phyloP scores from a whole-genome alignment of 1,140 invertebrate genomes.

The Macrocentrus cingulum region DNA sequence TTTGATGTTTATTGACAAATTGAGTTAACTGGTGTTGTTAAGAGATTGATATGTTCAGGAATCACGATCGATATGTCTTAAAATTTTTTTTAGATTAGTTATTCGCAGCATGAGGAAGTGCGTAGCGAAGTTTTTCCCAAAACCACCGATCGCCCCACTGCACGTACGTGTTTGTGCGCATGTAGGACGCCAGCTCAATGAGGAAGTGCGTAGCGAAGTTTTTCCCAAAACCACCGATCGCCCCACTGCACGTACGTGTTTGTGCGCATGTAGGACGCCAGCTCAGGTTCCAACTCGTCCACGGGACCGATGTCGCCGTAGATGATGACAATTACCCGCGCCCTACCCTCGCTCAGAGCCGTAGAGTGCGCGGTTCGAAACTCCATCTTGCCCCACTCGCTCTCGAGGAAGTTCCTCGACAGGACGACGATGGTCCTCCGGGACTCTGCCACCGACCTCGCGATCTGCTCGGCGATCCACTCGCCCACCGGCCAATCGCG shows the following conservation, averaged over 20 bases:
- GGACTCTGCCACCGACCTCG: constrained; percentile 75
- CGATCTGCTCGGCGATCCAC: constrained; percentile 78
- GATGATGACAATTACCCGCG: constrained; percentile 76
- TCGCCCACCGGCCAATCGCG: constrained; percentile 62
- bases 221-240: constrained; percentile 62
- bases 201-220: no score
- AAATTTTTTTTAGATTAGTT: no score
- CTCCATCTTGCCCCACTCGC: constrained; percentile 68
- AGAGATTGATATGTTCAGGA: no score
- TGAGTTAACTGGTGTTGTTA: no score
- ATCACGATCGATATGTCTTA: no score
- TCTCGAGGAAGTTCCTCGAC: constrained; percentile 69
- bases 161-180: no score
- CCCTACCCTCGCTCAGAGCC: constrained; percentile 73
- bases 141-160: no score
- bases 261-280: constrained; percentile 75
- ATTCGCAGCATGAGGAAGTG: no score
- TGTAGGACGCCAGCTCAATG: no score
- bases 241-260: constrained; percentile 75
- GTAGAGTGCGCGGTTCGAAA: constrained; percentile 77
- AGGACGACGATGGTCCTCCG: constrained; percentile 80
- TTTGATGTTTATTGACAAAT: no score
- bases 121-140: no score
- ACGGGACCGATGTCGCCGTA: constrained; percentile 64
- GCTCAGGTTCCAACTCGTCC: constrained; percentile 66